These are phyloP conservation scores for Rotaria macrura DNA, from an alignment of 2,888 invertebrate genomes.

Conservation along the genomic window DNA sequence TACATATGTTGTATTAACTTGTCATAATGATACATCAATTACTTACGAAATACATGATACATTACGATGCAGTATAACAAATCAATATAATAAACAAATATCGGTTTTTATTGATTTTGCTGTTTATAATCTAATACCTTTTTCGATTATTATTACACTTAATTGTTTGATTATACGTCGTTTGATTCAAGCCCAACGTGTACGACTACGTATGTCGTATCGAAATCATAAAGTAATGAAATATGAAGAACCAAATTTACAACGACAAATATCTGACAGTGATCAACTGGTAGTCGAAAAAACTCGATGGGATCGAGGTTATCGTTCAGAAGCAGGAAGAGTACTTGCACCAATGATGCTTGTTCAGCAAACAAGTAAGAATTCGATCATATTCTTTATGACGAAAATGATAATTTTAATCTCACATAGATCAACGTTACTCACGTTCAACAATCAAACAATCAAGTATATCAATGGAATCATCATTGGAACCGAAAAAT, in stretches of 20 bases:
- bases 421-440: background rate
- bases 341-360: background rate
- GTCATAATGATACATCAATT: background rate
- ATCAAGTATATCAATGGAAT: background rate
- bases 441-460: background rate
- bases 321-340: background rate
- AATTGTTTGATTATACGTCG: background rate
- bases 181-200: background rate
- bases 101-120: slow-evolving; percentile 2
- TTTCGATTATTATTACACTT: background rate
- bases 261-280: background rate
- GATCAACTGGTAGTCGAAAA: background rate
- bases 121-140: background rate
- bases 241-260: background rate
- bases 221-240: background rate
- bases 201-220: background rate
- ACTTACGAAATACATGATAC: background rate
- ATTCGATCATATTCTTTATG: background rate
- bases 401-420: background rate
- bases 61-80: background rate
- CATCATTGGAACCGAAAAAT: background rate
- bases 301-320: background rate
- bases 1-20: background rate
- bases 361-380: background rate
- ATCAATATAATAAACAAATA: background rate